Conservation (phyloP, 2,113 vertebrate genomes). For the Dromaius novaehollandiae region DNA sequence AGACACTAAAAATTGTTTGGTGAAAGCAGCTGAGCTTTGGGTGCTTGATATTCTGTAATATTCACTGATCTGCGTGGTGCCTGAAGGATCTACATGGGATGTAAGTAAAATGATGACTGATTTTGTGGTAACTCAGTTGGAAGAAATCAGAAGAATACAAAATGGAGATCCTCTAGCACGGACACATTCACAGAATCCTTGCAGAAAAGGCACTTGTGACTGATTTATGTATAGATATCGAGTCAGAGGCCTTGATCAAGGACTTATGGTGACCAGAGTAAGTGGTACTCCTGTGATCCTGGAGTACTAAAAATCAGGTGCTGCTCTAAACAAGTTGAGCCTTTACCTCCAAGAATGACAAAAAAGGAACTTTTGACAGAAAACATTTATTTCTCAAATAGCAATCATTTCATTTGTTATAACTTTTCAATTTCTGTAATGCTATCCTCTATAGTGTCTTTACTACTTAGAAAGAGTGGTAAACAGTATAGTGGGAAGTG, state of each 20-base stretch:
- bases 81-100: not conserved
- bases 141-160: not conserved
- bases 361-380: not conserved
- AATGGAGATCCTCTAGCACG: not conserved
- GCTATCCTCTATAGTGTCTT: not conserved
- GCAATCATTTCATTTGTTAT: not conserved
- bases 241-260: not conserved
- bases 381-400: not conserved
- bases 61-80: accelerated
- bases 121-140: not conserved
- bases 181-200: accelerated
- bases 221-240: not conserved
- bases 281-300: not conserved
- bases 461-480: not conserved
- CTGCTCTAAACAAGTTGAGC: accelerated
- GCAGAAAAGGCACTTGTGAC: not conserved
- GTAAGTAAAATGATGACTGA: not conserved
- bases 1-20: not conserved
- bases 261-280: not conserved
- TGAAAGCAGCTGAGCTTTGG: not conserved
- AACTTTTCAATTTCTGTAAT: not conserved
- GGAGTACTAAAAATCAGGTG: not conserved
- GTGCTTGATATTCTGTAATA: not conserved
- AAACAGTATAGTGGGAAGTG: not conserved
- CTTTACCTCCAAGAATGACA: not conserved